Percentiles rank a stretch among this genome's conserved stretches.
phyloP scores from a whole-genome alignment of 2,888 invertebrate genomes.

The Bombylius major region DNA sequence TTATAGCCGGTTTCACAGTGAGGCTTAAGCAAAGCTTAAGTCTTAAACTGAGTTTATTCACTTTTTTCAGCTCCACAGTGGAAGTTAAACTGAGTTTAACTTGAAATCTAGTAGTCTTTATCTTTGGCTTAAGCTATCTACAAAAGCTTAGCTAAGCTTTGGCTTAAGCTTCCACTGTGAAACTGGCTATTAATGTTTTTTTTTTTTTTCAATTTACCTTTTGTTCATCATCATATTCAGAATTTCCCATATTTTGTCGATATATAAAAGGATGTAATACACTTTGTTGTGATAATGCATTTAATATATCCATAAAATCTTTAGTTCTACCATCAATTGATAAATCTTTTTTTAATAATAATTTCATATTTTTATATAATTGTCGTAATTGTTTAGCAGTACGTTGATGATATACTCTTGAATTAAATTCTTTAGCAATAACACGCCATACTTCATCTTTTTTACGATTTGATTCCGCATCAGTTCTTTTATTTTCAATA shows the following conservation, averaged over 20 bases:
- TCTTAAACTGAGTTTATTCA: too few species aligned
- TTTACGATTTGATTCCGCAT: conserved; percentile 33
- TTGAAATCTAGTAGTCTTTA: too few species aligned
- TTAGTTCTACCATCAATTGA: conserved; percentile 20
- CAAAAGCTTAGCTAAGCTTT: too few species aligned
- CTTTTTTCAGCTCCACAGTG: too few species aligned
- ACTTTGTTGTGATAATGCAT: conserved; percentile 31
- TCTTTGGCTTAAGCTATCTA: too few species aligned
- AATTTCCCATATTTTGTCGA: conserved; percentile 1
- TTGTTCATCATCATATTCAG: conserved; percentile 24
- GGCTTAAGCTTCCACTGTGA: too few species aligned
- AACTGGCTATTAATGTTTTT: too few species aligned
- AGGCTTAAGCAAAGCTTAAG: too few species aligned
- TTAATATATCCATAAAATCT: conserved; percentile 31
- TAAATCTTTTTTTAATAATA: conserved; percentile 33
- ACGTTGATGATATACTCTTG: conserved; percentile 34
- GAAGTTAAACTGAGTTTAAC: too few species aligned
- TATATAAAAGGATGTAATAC: conserved; percentile 27
- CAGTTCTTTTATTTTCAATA: conserved; percentile 34
- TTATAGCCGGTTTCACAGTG: too few species aligned
- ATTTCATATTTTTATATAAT: conserved; percentile 35
- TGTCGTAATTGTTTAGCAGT: conserved; percentile 35
- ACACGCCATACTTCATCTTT: conserved; percentile 36
- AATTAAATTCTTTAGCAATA: conserved; percentile 35
- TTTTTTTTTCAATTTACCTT: conserved; percentile 23